phyloP scores from a whole-genome alignment of 2,797 vertebrate species.

The Lithobates pipiens region DNA sequence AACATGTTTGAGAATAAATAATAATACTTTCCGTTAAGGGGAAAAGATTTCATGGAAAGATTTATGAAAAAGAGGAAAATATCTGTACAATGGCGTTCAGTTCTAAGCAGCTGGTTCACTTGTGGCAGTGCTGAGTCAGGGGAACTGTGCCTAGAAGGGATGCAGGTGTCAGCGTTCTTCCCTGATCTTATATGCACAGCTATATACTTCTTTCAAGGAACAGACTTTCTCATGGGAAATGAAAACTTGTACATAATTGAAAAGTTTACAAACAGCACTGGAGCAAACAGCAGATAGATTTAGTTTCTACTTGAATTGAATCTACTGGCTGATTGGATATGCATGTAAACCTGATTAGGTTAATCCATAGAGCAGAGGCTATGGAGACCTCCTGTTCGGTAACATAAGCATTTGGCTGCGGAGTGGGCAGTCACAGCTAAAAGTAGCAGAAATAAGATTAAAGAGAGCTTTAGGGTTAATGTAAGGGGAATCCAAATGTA shows the following conservation, averaged over 20 bases:
- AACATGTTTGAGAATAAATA: background rate
- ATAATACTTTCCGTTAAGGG: background rate
- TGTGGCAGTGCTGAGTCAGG: background rate
- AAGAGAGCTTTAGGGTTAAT: too few relatives aligned
- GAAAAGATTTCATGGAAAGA: background rate
- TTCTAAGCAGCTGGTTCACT: background rate
- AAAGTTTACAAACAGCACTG: background rate
- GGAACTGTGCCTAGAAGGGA: constrained; percentile 13
- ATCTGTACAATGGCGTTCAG: background rate
- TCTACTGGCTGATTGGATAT: too few relatives aligned
- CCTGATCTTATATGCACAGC: background rate
- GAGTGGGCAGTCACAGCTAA: too few relatives aligned
- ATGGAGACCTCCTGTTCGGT: too few relatives aligned
- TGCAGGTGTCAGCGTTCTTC: constrained; percentile 8
- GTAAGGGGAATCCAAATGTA: too few relatives aligned
- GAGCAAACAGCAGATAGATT: background rate
- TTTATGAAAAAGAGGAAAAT: background rate
- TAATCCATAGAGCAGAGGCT: too few relatives aligned
- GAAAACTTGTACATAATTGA: background rate
- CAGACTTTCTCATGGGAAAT: constrained; percentile 24
- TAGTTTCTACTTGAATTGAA: background rate
- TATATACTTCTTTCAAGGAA: background rate
- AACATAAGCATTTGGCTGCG: too few relatives aligned
- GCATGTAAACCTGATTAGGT: too few relatives aligned
- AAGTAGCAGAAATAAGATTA: too few relatives aligned